Percentiles rank a stretch among this genome's conserved stretches.
These are phyloP conservation scores for Motacilla tschutschensis DNA, from an alignment of 2,113 vertebrate genomes.

Conservation along the genomic window DNA sequence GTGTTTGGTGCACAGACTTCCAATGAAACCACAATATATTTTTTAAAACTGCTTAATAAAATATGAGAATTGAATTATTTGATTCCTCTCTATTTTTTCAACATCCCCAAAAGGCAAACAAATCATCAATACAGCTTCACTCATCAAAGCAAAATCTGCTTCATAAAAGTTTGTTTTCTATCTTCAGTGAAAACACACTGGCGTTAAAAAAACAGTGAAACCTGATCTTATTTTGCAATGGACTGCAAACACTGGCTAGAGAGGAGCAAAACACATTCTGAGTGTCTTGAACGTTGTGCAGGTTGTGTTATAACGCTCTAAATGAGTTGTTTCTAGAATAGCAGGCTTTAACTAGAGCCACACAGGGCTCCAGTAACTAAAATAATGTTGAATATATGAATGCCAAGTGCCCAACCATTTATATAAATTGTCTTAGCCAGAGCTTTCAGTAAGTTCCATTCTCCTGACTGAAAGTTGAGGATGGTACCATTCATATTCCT, in stretches of 20 bases:
- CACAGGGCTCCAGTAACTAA: neutral
- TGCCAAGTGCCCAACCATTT: constrained; percentile 42
- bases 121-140: neutral
- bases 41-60: neutral
- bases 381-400: constrained; percentile 49
- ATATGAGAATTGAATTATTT: neutral
- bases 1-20: neutral
- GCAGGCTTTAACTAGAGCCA: neutral
- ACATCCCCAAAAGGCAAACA: neutral
- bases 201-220: neutral
- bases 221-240: neutral
- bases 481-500: constrained; percentile 47
- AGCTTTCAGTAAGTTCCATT: constrained; percentile 12
- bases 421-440: constrained; percentile 47
- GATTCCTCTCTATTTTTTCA: neutral
- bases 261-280: neutral
- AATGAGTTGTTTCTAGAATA: neutral
- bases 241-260: neutral
- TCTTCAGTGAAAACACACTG: neutral
- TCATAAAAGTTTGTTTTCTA: neutral
- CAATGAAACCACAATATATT: neutral
- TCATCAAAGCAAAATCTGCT: neutral
- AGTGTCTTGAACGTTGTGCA: neutral
- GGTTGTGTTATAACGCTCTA: neutral
- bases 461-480: constrained; percentile 35